Evolutionary conservation across 2,888 invertebrate genomes (phyloP).

Genomic region (Melolontha melolontha): DNA sequence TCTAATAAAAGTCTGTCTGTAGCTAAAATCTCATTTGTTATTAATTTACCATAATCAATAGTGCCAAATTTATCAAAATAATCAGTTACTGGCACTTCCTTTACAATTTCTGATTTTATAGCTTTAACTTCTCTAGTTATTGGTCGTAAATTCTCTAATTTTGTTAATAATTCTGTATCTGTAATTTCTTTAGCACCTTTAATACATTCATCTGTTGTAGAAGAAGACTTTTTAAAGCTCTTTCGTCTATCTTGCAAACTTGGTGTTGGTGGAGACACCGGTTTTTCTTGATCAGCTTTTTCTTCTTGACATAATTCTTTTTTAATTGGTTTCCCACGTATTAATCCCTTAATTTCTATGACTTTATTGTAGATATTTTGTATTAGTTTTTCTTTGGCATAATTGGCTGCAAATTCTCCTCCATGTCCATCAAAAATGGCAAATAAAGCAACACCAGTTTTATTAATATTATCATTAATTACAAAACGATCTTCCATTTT

Average conservation of each 20-base stretch:
- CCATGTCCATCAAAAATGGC: conserved; percentile 97
- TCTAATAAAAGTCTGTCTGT: conserved; percentile 86
- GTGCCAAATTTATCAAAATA: conserved; percentile 79
- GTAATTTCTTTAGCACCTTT: conserved; percentile 70
- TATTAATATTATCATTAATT: conserved; percentile 85
- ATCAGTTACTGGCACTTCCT: conserved; percentile 68
- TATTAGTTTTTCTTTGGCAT: conserved; percentile 88
- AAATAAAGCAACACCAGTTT: conserved; percentile 87
- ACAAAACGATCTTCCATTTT: conserved; percentile 97
- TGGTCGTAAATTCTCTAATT: conserved; percentile 72
- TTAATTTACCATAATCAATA: conserved; percentile 83
- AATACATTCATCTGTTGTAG: conserved; percentile 67
- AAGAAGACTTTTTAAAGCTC: conserved; percentile 76
- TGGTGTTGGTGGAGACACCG: conserved; percentile 61
- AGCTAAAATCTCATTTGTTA: conserved; percentile 88
- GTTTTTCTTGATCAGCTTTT: conserved; percentile 66
- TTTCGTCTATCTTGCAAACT: conserved; percentile 70
- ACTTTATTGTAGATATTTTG: conserved; percentile 84
- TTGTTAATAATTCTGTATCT: conserved; percentile 76
- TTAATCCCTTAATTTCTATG: conserved; percentile 77
- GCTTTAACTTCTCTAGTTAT: conserved; percentile 74
- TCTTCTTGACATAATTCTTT: conserved; percentile 56
- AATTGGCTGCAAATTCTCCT: conserved; percentile 94
- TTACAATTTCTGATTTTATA: conserved; percentile 65
- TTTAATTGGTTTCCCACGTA: conserved; percentile 67